Conservation (phyloP, 2,797 vertebrate genomes). For the Taeniopygia guttata region DNA sequence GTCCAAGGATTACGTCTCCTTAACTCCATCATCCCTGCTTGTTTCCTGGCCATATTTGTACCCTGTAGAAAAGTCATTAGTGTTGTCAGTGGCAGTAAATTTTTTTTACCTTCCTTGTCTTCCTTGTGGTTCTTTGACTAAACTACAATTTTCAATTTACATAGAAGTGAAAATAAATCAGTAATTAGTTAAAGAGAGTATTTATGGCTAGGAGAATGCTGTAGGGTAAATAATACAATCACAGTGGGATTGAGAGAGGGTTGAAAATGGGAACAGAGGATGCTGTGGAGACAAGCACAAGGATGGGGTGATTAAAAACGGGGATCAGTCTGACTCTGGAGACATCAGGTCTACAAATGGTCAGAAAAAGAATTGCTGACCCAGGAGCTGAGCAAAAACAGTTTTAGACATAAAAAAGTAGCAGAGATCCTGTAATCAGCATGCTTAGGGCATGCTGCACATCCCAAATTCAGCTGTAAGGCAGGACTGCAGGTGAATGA, state of each 20-base stretch:
- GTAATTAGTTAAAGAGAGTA: background rate
- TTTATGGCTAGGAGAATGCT: background rate
- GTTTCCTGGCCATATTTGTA: background rate
- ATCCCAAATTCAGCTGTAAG: no score
- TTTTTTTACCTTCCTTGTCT: background rate
- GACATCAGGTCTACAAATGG: background rate
- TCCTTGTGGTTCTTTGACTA: background rate
- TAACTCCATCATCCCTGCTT: background rate
- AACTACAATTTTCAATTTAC: background rate
- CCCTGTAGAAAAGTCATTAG: background rate
- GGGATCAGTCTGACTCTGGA: background rate
- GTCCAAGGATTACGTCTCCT: background rate
- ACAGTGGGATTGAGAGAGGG: background rate
- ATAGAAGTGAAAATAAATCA: background rate
- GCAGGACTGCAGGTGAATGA: background rate
- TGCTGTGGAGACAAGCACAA: background rate
- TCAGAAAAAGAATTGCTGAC: background rate
- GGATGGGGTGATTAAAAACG: background rate
- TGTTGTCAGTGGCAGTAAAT: background rate
- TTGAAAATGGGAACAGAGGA: background rate
- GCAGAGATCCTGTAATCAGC: background rate
- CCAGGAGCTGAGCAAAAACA: background rate
- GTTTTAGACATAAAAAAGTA: background rate
- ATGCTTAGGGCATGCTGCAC: background rate
- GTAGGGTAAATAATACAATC: background rate